Conservation (phyloP, 2,888 invertebrate species). For the Apoderus coryli region DNA sequence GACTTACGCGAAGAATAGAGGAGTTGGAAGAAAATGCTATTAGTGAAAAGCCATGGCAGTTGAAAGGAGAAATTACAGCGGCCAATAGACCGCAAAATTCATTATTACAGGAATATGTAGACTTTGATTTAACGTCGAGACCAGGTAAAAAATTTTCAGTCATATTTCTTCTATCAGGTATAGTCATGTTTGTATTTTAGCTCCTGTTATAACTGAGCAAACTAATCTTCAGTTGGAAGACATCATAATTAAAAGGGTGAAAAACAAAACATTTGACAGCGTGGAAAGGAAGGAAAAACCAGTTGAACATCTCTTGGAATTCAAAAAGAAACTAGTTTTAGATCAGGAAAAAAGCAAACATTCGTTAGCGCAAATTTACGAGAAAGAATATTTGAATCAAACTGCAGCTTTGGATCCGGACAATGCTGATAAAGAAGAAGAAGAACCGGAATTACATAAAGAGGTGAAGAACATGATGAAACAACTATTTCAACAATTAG, state of each 20-base stretch:
- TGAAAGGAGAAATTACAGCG: slow-evolving; percentile 79
- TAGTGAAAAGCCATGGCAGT: slow-evolving; percentile 82
- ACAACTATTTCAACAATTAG: slow-evolving; percentile 68
- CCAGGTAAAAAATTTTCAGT: slow-evolving; percentile 44
- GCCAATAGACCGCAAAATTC: slow-evolving; percentile 78
- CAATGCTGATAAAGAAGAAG: slow-evolving; percentile 39
- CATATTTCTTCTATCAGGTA: no score
- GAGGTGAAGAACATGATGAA: slow-evolving; percentile 64
- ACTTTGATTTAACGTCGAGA: slow-evolving; percentile 71
- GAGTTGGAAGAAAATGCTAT: slow-evolving; percentile 59
- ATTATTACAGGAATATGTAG: slow-evolving; percentile 77
- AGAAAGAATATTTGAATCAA: slow-evolving; percentile 68
- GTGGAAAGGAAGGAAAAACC: slow-evolving; percentile 78
- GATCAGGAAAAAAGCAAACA: slow-evolving; percentile 91
- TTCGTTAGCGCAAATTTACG: slow-evolving; percentile 88
- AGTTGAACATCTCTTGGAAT: slow-evolving; percentile 65
- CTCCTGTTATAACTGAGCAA: slow-evolving; percentile 85
- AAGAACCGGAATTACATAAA: slow-evolving; percentile 62
- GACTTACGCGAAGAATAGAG: slow-evolving; percentile 51
- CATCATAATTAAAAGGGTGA: slow-evolving; percentile 80
- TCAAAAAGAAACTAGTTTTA: slow-evolving; percentile 73
- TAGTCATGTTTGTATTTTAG: slow-evolving; percentile 31
- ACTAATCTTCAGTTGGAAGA: slow-evolving; percentile 79
- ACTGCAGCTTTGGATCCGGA: slow-evolving; percentile 41
- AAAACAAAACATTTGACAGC: slow-evolving; percentile 90